These are phyloP conservation scores for Circaetus gallicus DNA, from an alignment of 2,113 vertebrate species.

Conservation along the genomic window DNA sequence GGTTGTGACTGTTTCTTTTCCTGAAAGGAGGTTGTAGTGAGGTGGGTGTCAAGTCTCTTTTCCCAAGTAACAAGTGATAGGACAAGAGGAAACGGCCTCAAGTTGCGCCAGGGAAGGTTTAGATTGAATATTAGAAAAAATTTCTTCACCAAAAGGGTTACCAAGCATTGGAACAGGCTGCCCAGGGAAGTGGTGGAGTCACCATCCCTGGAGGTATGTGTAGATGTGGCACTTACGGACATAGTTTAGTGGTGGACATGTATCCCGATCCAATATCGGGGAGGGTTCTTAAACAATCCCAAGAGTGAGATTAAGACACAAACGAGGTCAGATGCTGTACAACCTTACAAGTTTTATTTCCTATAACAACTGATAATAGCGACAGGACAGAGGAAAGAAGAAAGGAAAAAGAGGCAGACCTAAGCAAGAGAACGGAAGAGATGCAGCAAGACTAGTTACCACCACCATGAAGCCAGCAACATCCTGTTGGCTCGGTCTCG, in stretches of 20 bases:
- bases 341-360: too few species aligned
- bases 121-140: neutral
- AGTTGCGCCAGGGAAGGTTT: neutral
- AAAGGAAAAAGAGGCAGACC: too few species aligned
- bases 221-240: neutral
- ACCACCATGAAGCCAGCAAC: too few species aligned
- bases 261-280: too few species aligned
- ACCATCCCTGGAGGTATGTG: neutral
- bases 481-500: too few species aligned
- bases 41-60: rapidly evolving
- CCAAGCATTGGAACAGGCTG: neutral
- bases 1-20: neutral
- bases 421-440: too few species aligned
- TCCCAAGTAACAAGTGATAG: neutral
- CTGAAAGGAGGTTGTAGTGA: neutral
- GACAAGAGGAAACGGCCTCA: rapidly evolving
- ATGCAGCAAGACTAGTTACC: too few species aligned
- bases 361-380: too few species aligned
- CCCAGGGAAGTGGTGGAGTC: neutral
- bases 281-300: too few species aligned
- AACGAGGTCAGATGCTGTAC: too few species aligned
- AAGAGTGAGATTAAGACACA: too few species aligned
- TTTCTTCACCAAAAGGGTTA: neutral
- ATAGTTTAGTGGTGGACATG: neutral
- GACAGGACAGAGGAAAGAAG: too few species aligned